Base-by-base conservation (phyloP, 1,140 invertebrate genomes). In the Neodiprion lecontei region DNA sequence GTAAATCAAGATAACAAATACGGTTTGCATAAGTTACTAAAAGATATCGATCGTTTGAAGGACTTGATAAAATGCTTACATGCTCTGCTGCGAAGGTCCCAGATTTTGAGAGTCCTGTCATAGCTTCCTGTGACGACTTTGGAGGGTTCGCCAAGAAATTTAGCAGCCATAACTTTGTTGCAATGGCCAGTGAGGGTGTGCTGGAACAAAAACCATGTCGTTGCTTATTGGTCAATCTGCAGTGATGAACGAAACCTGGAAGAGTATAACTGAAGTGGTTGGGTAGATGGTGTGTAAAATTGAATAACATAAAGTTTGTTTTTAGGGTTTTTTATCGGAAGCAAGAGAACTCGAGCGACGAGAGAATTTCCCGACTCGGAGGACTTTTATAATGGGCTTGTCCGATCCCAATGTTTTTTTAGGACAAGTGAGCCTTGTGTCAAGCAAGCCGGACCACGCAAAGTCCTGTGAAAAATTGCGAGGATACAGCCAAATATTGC, bases 131-230 rank as follows among this genome's bases (percentile, higher is more conserved):
- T 97, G 76, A 97, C 97, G 70, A 97, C 95, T 91, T 96, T 97
- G 69, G 93, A 92, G 28, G 94, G 92, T 80, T 97, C 95, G 70
- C 95, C 95, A 77, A 98, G 91, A 89, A 98, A 98, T 89, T 97
- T 97, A 10, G 96, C 96, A 21, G 96, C 94, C 92, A 97, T 93
- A 72, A 98, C 97, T 91, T 99, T 99, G 49, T 94, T 96, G 83
- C 95, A 96, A 89, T 99, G 98, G 69, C 98, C 98, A 72, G 98
- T 99, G 79, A 99, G 88, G 48, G 97, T 98, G 86, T 98, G 96
- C 96, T 99, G 92, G 48, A 92, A 93, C 88, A 89, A 89, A 88
- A 87, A 72, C 28, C 28, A 40, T 76, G 83, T 65, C 76, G 69
- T 76, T 81, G 80, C 78, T 81, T 80, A 75, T 79, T 76, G 75